Conservation (phyloP, 2,888 invertebrate genomes). For the Ophioninae sp. region DNA sequence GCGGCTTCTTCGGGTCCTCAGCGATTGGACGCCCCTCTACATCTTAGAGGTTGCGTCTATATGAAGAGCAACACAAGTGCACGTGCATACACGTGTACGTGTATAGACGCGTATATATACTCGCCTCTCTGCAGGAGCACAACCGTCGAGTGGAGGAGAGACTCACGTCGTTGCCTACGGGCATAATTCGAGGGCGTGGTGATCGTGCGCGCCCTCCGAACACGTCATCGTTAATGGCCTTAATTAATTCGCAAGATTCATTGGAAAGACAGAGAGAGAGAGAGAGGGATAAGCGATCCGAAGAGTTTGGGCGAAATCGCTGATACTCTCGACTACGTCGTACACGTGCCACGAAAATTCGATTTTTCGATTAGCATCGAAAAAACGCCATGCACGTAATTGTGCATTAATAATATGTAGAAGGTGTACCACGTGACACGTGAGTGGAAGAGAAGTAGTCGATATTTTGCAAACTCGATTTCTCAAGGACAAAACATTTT, state of each 20-base stretch:
- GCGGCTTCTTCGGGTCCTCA: conserved; percentile 13
- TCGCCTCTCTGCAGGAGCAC: conserved; percentile 14
- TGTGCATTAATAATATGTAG: conserved; percentile 13
- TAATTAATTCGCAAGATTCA: conserved; percentile 63
- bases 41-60: neutral
- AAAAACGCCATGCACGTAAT: conserved; percentile 19
- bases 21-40: conserved; percentile 37
- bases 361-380: conserved; percentile 25
- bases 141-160: conserved; percentile 40
- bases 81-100: neutral
- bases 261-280: conserved; percentile 29
- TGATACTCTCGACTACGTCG: conserved; percentile 19
- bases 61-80: conserved; percentile 1
- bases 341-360: conserved; percentile 59
- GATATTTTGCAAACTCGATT: too few species aligned
- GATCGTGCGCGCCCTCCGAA: conserved; percentile 59
- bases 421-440: too few species aligned
- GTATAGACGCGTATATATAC: conserved; percentile 1
- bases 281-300: conserved; percentile 8
- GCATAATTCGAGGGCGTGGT: conserved; percentile 65
- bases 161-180: conserved; percentile 56
- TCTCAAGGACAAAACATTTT: too few species aligned
- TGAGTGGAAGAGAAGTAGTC: too few species aligned
- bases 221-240: conserved; percentile 64
- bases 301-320: conserved; percentile 42